Base-by-base conservation (phyloP, 1,140 invertebrate genomes). In the Neodiprion virginianus region DNA sequence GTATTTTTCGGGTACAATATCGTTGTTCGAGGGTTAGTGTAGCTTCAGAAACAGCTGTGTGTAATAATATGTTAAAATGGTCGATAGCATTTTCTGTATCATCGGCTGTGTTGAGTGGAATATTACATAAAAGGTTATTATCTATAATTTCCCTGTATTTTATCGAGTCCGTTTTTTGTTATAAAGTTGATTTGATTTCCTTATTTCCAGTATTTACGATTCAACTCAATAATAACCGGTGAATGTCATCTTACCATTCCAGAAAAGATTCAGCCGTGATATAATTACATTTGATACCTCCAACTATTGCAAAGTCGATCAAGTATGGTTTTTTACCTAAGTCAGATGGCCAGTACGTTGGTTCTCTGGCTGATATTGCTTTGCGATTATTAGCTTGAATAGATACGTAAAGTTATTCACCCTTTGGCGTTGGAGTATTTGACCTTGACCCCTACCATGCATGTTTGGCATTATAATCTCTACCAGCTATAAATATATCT, bases 391-490 rank as follows among this genome's bases (percentile, higher is more conserved):
- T 81, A 0, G 21, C 66, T 9, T 71, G 68, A 14, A 83, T 81
- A 14, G 79, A 74, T 76, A 72, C 75, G 12, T 82, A 79, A 5
- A 86, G 77, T 72, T 85, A 77, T 65, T 76, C 74, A 1, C 82
- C 81, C 75, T 77, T 85, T 14, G 84, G 73, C n/a, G 76, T 81
- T n/a, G 84, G 73, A 17, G 76, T 82, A 5, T 53, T 72, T 21
- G 83, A 72, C 76, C 87, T 84, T 2, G 84, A 88, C 0, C 85
- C 86, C 87, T 86, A 88, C 48, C 77, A 71, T 11, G 74, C 77
- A 67, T 87, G 82, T 79, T 89, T 88, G n/a, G 84, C 84, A 74
- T 89, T 89, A 67, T 81, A 88, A 71, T 89, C 85, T 0, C 86
- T 86, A 14, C 82, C 85, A 47, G 76, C 78, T 17, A 85, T 75